phyloP scores from a whole-genome alignment of 2,888 invertebrate species.

The Pherbina coryleti region DNA sequence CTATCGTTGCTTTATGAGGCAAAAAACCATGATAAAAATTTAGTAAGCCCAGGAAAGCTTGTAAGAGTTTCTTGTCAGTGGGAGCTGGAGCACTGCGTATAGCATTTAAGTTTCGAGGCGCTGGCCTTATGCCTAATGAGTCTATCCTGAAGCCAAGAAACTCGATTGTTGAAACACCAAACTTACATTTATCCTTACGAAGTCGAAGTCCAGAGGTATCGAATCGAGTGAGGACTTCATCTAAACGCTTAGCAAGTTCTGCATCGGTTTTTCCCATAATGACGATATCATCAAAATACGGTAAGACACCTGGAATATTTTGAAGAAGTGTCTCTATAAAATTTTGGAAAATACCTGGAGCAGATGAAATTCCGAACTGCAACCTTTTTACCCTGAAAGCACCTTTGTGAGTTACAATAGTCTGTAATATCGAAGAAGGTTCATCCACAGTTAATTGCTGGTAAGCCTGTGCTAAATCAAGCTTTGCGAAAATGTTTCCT shows the following conservation, averaged over 20 bases:
- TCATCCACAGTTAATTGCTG: too few relatives aligned
- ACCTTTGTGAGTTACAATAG: too few relatives aligned
- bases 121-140: conserved; percentile 41
- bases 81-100: conserved; percentile 43
- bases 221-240: conserved; percentile 33
- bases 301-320: conserved; percentile 38
- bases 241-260: too few relatives aligned
- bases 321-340: conserved; percentile 40
- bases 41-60: conserved; percentile 41
- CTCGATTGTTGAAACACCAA: conserved; percentile 37
- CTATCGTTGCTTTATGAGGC: conserved; percentile 43
- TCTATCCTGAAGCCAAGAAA: conserved; percentile 47
- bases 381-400: too few relatives aligned
- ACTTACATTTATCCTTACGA: conserved; percentile 41
- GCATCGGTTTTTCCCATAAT: too few relatives aligned
- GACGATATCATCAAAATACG: conserved; percentile 45
- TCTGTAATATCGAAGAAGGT: too few relatives aligned
- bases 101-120: conserved; percentile 42
- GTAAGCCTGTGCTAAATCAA: conserved; percentile 62
- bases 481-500: conserved; percentile 58
- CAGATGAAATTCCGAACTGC: too few relatives aligned
- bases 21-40: conserved; percentile 32
- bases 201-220: conserved; percentile 35
- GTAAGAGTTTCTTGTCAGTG: conserved; percentile 44
- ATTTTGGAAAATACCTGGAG: too few relatives aligned